These are phyloP conservation scores for Amphilophus citrinellus DNA, from an alignment of 2,113 vertebrate species.

Conservation along the genomic window DNA sequence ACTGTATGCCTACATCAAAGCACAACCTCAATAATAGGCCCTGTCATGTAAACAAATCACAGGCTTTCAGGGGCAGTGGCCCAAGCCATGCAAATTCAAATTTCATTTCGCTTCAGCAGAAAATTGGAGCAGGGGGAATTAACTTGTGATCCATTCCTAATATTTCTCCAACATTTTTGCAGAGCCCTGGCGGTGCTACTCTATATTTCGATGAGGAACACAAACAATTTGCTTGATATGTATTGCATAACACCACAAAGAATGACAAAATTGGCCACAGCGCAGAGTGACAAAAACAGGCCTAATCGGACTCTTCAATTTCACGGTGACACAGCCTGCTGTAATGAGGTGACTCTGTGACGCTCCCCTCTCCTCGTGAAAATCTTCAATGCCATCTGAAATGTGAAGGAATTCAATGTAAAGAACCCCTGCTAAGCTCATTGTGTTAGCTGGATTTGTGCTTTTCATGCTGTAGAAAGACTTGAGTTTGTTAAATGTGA, in stretches of 20 bases:
- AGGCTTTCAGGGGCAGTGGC: conserved; percentile 60
- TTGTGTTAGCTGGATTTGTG: conserved; percentile 18
- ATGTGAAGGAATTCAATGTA: conserved; percentile 39
- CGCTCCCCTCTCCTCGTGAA: conserved; percentile 13
- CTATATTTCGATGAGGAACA: conserved; percentile 66
- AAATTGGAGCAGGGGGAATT: conserved; percentile 76
- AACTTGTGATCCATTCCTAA: conserved; percentile 74
- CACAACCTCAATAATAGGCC: conserved; percentile 70
- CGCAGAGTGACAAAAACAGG: conserved; percentile 61
- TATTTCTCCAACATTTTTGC: conserved; percentile 73
- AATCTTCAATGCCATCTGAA: conserved; percentile 37
- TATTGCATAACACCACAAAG: conserved; percentile 73
- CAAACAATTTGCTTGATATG: conserved; percentile 80
- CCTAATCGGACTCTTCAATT: conserved; percentile 78
- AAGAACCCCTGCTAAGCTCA: conserved; percentile 19
- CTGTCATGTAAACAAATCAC: conserved; percentile 78
- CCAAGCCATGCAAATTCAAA: conserved; percentile 74
- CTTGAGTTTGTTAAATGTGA: not conserved
- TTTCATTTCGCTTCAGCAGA: conserved; percentile 68
- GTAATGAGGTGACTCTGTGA: conserved; percentile 69
- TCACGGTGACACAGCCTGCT: conserved; percentile 69
- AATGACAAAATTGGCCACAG: conserved; percentile 72
- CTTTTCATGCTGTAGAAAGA: not conserved
- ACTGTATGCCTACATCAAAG: conserved; percentile 74
- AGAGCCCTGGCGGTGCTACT: conserved; percentile 53